Evolutionary conservation across 2,888 invertebrate genomes (phyloP), one percentile per base, ranked within the genome.

Genomic region (Acanthacorydalis orientalis): DNA sequence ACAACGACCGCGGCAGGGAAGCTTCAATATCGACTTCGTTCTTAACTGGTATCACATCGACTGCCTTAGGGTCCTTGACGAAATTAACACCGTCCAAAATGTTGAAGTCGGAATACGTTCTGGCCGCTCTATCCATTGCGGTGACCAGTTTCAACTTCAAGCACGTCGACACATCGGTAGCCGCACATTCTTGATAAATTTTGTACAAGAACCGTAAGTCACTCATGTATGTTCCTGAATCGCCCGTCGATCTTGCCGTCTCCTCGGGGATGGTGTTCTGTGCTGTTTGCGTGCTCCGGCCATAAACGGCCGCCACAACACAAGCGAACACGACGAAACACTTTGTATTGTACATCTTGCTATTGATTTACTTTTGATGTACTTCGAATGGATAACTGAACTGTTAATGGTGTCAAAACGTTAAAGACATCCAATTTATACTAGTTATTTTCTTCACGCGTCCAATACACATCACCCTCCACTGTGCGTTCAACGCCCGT

Each of bases 111-210:
- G 70, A 73, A 43, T 68, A 63, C 42, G 69, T 66, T 51, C 81
- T 73, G 32, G 83, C 75, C 43, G 80, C 75, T 57, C 83, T 77
- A 56, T 84, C 85, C 64, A 88, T 68, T 2, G 83, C 80, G 16
- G 82, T 75, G n/a, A 86, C 72, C 45, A 88, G 64, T 61, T 87
- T 87, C 50, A 85, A 66, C 63, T 88, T 88, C 46, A 89, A 68
- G 56, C 88, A 89, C 50, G 82, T 76, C 3, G 79, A 70, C 32
- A 83, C 62, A 53, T 80, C 81, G 51, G 73, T 68, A 46, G 77
- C 75, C 50, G 80, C 73, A 68, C 88, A 88, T 57, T 87, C 85
- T 63, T 81, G 83, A 66, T 87, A 88, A 52, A 84, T 75, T 61
- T 83, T 83, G 59, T 83, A 85, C 53, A 83, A 75, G 57, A 79